Percentiles rank a stretch among this genome's conserved stretches.
These are phyloP conservation scores for Teleiodes luculella DNA, from an alignment of 2,888 invertebrate genomes.

Conservation along the genomic window DNA sequence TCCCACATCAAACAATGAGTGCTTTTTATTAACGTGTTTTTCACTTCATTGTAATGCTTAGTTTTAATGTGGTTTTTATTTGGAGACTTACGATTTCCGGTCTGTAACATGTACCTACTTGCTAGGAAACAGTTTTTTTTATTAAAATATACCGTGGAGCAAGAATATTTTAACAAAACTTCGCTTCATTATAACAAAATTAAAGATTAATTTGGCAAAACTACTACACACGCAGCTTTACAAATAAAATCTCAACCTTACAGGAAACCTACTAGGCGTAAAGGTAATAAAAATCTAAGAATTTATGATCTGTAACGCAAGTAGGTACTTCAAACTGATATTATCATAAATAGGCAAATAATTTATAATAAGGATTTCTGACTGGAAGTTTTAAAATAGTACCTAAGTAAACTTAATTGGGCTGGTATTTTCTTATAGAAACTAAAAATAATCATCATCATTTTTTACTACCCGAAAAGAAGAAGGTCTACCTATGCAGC, in stretches of 20 bases:
- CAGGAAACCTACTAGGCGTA: not conserved
- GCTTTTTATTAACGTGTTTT: too few relatives aligned
- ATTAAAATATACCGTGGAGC: too few relatives aligned
- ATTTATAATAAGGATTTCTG: too few relatives aligned
- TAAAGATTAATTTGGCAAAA: not conserved
- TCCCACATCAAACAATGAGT: too few relatives aligned
- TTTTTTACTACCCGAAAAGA: too few relatives aligned
- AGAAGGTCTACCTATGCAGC: too few relatives aligned
- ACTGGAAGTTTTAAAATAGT: too few relatives aligned
- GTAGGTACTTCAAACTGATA: not conserved
- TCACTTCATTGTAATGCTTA: constrained; percentile 5
- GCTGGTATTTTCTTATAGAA: too few relatives aligned
- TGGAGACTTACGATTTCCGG: constrained; percentile 28
- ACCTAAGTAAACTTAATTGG: too few relatives aligned
- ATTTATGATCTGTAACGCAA: not conserved
- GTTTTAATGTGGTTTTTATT: constrained; percentile 26
- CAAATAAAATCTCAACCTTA: not conserved
- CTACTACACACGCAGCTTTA: not conserved
- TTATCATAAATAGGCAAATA: not conserved
- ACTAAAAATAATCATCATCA: too few relatives aligned
- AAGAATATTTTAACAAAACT: too few relatives aligned
- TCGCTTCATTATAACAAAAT: not conserved
- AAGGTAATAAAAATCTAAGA: not conserved
- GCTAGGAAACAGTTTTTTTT: constrained; percentile 11
- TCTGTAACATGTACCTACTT: constrained; percentile 19